Evolutionary conservation across 2,888 invertebrate genomes (phyloP).

Genomic region (Chaitophorus viminalis): DNA sequence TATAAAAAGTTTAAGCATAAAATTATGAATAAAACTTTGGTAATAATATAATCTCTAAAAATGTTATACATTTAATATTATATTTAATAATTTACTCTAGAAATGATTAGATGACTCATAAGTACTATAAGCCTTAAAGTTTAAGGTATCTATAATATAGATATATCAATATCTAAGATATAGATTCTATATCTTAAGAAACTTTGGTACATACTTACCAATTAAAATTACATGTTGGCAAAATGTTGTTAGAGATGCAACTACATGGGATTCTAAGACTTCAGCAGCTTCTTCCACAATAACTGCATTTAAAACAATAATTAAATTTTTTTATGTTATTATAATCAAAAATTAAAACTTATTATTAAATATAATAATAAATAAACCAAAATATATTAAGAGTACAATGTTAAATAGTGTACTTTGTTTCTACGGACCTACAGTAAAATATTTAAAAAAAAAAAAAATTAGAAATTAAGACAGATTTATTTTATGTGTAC

Average conservation of each 20-base stretch:
- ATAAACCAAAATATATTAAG: too few relatives aligned
- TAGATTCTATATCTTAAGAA: too few relatives aligned
- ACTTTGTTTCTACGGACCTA: too few relatives aligned
- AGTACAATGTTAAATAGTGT: too few relatives aligned
- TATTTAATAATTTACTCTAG: background rate
- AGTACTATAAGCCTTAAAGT: background rate
- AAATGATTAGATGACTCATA: background rate
- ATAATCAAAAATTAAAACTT: too few relatives aligned
- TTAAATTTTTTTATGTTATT: background rate
- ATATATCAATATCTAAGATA: too few relatives aligned
- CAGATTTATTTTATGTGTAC: too few relatives aligned
- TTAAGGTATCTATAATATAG: too few relatives aligned
- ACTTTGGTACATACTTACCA: conserved; percentile 73
- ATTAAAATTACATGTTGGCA: conserved; percentile 87
- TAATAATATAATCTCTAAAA: background rate
- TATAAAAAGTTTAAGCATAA: background rate
- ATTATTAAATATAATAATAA: too few relatives aligned
- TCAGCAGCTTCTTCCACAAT: conserved; percentile 91
- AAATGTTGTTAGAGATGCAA: conserved; percentile 77
- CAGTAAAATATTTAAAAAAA: too few relatives aligned
- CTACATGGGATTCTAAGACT: conserved; percentile 83
- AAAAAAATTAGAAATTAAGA: too few relatives aligned
- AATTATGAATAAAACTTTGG: background rate
- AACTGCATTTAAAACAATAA: conserved; percentile 26
- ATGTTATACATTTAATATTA: too few relatives aligned